Percentiles rank a stretch among this genome's conserved stretches.
These are phyloP conservation scores for Chironomus riparius DNA, from an alignment of 2,888 invertebrate genomes.

Conservation along the genomic window DNA sequence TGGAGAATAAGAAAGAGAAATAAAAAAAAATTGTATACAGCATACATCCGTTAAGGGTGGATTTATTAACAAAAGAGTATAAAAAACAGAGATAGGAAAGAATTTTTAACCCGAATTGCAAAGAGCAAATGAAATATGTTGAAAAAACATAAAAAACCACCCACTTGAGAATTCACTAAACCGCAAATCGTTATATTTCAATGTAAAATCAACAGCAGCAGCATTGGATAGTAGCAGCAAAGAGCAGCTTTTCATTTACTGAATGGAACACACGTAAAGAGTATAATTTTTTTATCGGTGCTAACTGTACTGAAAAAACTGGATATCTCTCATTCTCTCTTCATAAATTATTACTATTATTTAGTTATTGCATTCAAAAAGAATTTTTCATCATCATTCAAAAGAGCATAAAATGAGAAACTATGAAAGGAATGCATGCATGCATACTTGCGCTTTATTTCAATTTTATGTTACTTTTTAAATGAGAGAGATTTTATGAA, in stretches of 20 bases:
- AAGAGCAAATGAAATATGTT: neutral
- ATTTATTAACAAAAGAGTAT: neutral
- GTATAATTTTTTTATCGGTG: too few relatives aligned
- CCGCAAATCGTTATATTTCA: slow-evolving; percentile 23
- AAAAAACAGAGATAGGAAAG: neutral
- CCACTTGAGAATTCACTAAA: slow-evolving; percentile 20
- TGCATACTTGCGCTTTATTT: too few relatives aligned
- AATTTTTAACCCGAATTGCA: slow-evolving; percentile 9
- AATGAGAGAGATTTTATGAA: neutral
- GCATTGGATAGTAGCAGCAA: neutral
- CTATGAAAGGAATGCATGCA: too few relatives aligned
- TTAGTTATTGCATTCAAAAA: too few relatives aligned
- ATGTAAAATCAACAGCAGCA: neutral
- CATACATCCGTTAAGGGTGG: slow-evolving; percentile 6
- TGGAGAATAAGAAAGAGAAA: neutral
- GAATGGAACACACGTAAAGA: too few relatives aligned
- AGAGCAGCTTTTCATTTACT: neutral
- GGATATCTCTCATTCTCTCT: too few relatives aligned
- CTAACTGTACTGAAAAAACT: too few relatives aligned
- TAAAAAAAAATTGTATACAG: neutral
- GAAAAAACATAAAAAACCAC: neutral
- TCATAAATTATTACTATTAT: too few relatives aligned
- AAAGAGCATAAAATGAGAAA: too few relatives aligned
- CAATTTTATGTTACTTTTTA: neutral
- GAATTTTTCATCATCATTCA: too few relatives aligned